phyloP scores from a whole-genome alignment of 2,888 invertebrate species.

The Yponomeuta cagnagella region DNA sequence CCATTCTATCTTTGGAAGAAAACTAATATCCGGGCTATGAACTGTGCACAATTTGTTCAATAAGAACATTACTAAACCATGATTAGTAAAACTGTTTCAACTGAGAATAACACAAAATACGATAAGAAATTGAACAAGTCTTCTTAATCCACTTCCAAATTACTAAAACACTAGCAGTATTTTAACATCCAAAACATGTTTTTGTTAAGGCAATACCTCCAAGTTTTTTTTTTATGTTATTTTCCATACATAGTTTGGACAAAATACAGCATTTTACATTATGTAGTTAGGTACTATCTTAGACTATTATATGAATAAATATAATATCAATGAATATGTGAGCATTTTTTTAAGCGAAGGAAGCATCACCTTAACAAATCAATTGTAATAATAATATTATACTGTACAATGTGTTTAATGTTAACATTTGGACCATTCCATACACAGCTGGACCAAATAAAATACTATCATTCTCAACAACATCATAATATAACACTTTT shows the following conservation, averaged over 20 bases:
- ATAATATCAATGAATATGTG: conserved; percentile 8
- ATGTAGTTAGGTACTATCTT: conserved; percentile 4
- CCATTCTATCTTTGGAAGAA: conserved; percentile 72
- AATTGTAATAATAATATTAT: conserved; percentile 23
- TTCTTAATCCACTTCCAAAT: conserved; percentile 14
- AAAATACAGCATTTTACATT: background rate
- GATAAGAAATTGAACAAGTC: background rate
- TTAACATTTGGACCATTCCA: conserved; percentile 58
- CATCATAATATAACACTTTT: conserved; percentile 47
- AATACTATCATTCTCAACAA: conserved; percentile 67
- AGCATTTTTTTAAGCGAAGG: conserved; percentile 16
- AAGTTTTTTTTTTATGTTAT: background rate
- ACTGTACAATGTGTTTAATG: conserved; percentile 45
- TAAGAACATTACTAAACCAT: background rate
- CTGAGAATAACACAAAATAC: conserved; percentile 10
- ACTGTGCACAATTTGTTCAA: conserved; percentile 36
- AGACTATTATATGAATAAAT: conserved; percentile 11
- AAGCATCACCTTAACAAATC: conserved; percentile 43
- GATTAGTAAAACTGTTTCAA: conserved; percentile 3
- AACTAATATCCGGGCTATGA: conserved; percentile 53
- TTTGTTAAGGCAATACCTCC: conserved; percentile 25
- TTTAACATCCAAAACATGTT: conserved; percentile 26
- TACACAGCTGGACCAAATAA: conserved; percentile 64
- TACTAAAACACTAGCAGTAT: conserved; percentile 30
- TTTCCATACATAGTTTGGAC: conserved; percentile 1